These are phyloP conservation scores for Anthrax anthrax DNA, from an alignment of 2,888 invertebrate genomes.

Conservation along the genomic window DNA sequence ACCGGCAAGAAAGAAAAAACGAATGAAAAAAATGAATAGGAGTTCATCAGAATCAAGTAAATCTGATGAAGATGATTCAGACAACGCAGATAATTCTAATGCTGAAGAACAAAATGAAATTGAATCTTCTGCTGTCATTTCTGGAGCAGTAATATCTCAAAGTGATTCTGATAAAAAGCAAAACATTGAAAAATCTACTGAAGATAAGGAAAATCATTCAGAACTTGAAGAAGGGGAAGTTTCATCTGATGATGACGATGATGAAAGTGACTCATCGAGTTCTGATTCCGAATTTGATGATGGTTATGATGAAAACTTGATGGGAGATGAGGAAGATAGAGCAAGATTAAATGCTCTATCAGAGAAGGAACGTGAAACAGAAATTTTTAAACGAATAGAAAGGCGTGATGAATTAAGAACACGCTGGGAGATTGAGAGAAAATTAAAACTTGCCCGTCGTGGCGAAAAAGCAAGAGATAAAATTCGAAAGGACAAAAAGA, in stretches of 20 bases:
- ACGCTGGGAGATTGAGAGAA: constrained; percentile 90
- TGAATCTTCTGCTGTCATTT: constrained; percentile 15
- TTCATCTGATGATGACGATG: constrained; percentile 40
- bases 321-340: constrained; percentile 93
- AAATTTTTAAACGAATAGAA: constrained; percentile 92
- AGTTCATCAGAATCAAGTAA: constrained; percentile 23
- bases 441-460: constrained; percentile 69
- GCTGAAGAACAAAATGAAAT: constrained; percentile 23
- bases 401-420: constrained; percentile 87
- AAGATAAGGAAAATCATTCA: constrained; percentile 36
- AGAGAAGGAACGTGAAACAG: constrained; percentile 93
- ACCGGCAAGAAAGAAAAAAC: constrained; percentile 34
- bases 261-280: constrained; percentile 41
- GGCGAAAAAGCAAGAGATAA: constrained; percentile 50
- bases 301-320: constrained; percentile 91
- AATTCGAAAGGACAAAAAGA: constrained; percentile 29
- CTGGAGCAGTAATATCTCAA: too few species aligned
- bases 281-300: constrained; percentile 85
- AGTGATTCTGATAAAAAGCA: constrained; percentile 9
- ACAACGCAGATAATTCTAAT: constrained; percentile 19
- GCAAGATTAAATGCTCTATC: constrained; percentile 81
- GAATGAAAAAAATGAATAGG: constrained; percentile 24
- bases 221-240: constrained; percentile 85
- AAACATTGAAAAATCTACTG: constrained; percentile 1
- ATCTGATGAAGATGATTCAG: constrained; percentile 33